Evolutionary conservation across 2,797 vertebrate species (phyloP), one percentile per base, ranked within the genome.

Genomic region (Poeciliopsis gracilis): DNA sequence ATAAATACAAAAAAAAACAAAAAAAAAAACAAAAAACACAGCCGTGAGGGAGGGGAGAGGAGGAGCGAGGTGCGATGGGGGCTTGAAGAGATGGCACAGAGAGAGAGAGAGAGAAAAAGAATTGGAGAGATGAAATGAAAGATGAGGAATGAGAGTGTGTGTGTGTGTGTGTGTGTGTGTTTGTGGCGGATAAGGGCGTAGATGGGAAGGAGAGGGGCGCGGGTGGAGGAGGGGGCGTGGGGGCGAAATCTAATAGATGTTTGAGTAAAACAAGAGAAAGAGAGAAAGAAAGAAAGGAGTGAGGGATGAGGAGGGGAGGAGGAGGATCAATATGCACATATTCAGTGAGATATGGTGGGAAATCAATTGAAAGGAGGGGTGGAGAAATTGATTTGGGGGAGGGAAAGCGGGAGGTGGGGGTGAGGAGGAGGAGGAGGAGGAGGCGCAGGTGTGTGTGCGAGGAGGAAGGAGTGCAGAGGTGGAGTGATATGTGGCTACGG

Each of bases 401-500:
- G 72, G 79, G 77, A 25, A 72, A 87, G 75, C 47, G 71, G 66
- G 61, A 66, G 83, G 43, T 36, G 72, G 49, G 71, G 66, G 63
- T 53, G 71, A 47, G 8, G 55, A 16, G 74, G 36, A 36, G 36
- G 33, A 36, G 33, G 76, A 51, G 55, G 57, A 75, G 43, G 79
- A 80, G 82, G 53, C 18, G 63, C 33, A 67, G 63, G 63, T 61
- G 57, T 66, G 61, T 66, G 61, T 38, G 61, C 7, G 33, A 20
- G 74, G 77, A 76, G 77, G 87, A 89, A 87, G 89, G 90, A 91
- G 88, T 90, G 91, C 88, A 92, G 94, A 94, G 93, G 93, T 94
- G 94, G 93, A 94, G 93, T 94, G 94, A 94, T 94, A 93, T 94
- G 94, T 94, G 93, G 94, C 93, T 92, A 91, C 89, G 93, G 90